Base-by-base conservation (phyloP, 1,140 invertebrate genomes). In the Drosophila carrolli region DNA sequence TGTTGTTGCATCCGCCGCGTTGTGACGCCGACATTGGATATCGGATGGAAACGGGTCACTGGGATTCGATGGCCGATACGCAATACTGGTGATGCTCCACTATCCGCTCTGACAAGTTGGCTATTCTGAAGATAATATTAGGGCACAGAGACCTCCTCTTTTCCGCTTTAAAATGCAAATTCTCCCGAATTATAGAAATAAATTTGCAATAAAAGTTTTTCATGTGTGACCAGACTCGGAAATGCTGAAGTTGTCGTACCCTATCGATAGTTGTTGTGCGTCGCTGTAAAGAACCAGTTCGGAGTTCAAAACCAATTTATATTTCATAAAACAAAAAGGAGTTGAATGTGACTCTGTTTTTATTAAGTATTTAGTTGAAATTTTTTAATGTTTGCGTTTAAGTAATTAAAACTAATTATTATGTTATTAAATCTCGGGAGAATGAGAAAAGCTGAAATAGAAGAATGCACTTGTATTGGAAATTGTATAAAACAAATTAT, bases 1-100 rank as follows among this genome's bases (percentile, higher is more conserved):
- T 80, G 81, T 72, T 75, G 57, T 81, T 75, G 55, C 46, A 76
- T 56, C 81, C 61, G 81, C 81, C 73, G 81, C 81, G 81, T 86
- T 84, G 81, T 81, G 81, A 84, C 81, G 81, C 81, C 81, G 81
- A 84, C 81, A 73, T 81, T 38, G 47, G 19, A 53, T 19, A 14
- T 54, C 61, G 38, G 19, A 55, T 38, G 16, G 27, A 32, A 57
- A 41, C 32, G 14, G 58, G 53, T 74, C 27, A 74, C 48, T 35
- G 14, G 14, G 32, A 7, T 37, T 35, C 6, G 46, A 16, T 51
- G 11, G 48, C 11, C 10, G n/a, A 73, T 65, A 44, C 11, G 29
- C 48, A 55, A 57, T 60, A 63, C 75, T 66, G 56, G 19, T 73
- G 46, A 40, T 63, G 19, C 27, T 47, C 37, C 40, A 35, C 13